Evolutionary conservation across 2,888 invertebrate species (phyloP), one percentile per base, ranked within the genome.

Genomic region (Hypomecis atomaria): DNA sequence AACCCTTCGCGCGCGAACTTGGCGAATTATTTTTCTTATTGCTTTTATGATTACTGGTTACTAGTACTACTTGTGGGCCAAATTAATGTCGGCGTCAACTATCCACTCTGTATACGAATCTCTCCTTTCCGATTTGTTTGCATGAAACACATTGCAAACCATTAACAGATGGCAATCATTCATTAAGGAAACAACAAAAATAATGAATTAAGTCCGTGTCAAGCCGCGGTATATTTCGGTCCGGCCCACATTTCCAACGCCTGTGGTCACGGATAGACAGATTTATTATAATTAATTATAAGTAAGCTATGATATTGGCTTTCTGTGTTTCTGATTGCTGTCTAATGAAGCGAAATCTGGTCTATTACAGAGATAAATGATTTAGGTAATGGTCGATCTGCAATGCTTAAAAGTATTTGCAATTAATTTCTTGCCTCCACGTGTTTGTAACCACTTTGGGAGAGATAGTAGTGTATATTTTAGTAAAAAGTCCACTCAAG

Each of bases 221-320:
- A 67, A 65, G 66, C 61, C 55, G 43, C 54, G 72, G 70, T 60
- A 71, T 71, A 56, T 57, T 72, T 61, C 65, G 48, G 55, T 69
- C 67, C 55, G 66, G 60, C 71, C 71, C 59, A 68, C 66, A 69
- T 73, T 72, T 73, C 63, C 64, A 67, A 50, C 23, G 23, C 44
- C 68, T 71, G 69, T 65, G 60, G 69, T 72, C 62, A 71, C 66
- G 62, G 66, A 53, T 55, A 65, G 56, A 43, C 59, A 58, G 45
- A 56, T 56, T 49, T 9, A 52, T 49, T 44, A 10, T 57, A 45
- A 57, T 55, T 55, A 55, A 55, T 55, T 55, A 44, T 44, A 4
- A 23, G 43, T 37, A 44, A 44, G 55, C 55, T 36, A 11, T 59
- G 23, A 52, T 57, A 57, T 48, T 57, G 56, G 40, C 37, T 56